Evolutionary conservation across 2,888 invertebrate species (phyloP).

Genomic region (Sipha maydis): DNA sequence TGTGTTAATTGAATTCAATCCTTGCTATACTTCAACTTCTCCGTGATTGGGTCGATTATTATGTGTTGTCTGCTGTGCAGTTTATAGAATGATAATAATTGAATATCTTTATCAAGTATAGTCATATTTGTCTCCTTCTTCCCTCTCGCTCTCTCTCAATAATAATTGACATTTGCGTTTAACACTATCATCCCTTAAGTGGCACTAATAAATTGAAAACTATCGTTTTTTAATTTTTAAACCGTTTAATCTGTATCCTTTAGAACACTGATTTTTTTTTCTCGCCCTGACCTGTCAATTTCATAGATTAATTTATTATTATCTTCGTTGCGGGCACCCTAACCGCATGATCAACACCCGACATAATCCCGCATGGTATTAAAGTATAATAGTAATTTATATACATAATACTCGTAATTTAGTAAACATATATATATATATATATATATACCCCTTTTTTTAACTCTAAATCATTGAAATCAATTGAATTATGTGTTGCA

Average conservation of each 20-base stretch:
- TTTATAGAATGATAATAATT: not conserved
- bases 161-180: conserved; percentile 46
- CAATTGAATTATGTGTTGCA: not conserved
- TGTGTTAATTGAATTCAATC: conserved; percentile 38
- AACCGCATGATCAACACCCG: not conserved
- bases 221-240: conserved; percentile 20
- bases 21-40: conserved; percentile 24
- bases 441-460: too few species aligned
- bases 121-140: not conserved
- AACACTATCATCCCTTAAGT: not conserved
- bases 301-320: not conserved
- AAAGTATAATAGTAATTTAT: too few species aligned
- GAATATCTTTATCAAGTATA: conserved; percentile 23
- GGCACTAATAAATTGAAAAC: conserved; percentile 35
- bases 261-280: not conserved
- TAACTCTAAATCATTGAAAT: too few species aligned
- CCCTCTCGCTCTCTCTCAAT: not conserved
- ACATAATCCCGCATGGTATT: not conserved
- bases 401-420: too few species aligned
- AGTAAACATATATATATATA: too few species aligned
- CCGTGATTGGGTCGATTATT: conserved; percentile 24
- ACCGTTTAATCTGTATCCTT: not conserved
- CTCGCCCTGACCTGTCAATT: not conserved
- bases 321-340: not conserved
- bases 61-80: not conserved